These are phyloP conservation scores for Cetonia aurata DNA, from an alignment of 2,888 invertebrate genomes.

Conservation along the genomic window DNA sequence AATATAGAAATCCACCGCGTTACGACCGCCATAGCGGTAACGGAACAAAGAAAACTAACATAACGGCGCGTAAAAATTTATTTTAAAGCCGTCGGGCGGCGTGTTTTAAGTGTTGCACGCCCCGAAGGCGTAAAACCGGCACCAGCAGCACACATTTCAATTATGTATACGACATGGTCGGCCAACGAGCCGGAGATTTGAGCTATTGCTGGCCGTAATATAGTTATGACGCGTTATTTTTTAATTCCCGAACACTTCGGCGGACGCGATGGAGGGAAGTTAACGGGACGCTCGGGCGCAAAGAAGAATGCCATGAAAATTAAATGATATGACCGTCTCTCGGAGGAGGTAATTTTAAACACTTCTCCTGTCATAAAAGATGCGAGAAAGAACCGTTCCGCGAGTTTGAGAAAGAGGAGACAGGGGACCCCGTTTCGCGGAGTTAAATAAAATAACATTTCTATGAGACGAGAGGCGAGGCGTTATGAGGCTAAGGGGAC, in stretches of 20 bases:
- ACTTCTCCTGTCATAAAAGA: constrained; percentile 66
- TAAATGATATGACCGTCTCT: constrained; percentile 66
- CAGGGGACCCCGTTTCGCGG: constrained; percentile 63
- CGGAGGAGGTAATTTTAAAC: constrained; percentile 66
- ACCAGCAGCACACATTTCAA: constrained; percentile 56
- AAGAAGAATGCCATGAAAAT: constrained; percentile 63
- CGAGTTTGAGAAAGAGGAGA: constrained; percentile 65
- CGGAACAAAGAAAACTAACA: constrained; percentile 38
- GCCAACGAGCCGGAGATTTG: constrained; percentile 58
- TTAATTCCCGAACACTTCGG: constrained; percentile 59
- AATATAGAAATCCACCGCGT: constrained; percentile 26
- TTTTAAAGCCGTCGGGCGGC: constrained; percentile 53
- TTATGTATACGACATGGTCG: constrained; percentile 56
- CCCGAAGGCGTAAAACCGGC: constrained; percentile 51
- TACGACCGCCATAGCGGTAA: constrained; percentile 34
- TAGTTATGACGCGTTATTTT: constrained; percentile 64
- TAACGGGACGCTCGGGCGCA: constrained; percentile 51
- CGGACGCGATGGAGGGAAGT: constrained; percentile 21
- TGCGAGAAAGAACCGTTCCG: constrained; percentile 64
- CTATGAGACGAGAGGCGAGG: constrained; percentile 60
- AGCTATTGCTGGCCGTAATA: constrained; percentile 59
- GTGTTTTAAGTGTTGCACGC: constrained; percentile 52
- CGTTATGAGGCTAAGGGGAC: constrained; percentile 64
- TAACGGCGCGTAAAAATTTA: constrained; percentile 54
- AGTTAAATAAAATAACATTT: constrained; percentile 66